Conservation (phyloP, 2,888 invertebrate genomes). For the Xanthia togata region DNA sequence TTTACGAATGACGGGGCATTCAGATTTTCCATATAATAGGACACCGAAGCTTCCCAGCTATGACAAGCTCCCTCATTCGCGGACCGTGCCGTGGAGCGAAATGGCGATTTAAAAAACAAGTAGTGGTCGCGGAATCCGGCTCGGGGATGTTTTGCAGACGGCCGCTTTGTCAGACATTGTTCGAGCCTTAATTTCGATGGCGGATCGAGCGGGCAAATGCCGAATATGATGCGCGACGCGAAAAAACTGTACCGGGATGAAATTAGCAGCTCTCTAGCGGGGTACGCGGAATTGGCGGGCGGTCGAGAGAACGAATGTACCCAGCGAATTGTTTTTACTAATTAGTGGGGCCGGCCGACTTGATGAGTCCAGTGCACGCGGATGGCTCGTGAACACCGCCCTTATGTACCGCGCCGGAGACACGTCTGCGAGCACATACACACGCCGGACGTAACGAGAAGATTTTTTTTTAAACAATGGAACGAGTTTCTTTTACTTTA, state of each 20-base stretch:
- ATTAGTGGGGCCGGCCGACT: slow-evolving; percentile 86
- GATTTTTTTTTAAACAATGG: slow-evolving; percentile 75
- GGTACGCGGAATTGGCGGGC: slow-evolving; percentile 90
- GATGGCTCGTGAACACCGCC: slow-evolving; percentile 63
- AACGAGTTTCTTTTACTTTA: slow-evolving; percentile 65
- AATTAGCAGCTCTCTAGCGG: slow-evolving; percentile 90
- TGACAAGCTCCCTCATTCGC: slow-evolving; percentile 89
- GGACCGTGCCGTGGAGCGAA: slow-evolving; percentile 86
- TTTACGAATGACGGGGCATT: slow-evolving; percentile 79
- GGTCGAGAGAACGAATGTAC: slow-evolving; percentile 88
- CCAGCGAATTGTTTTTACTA: slow-evolving; percentile 89
- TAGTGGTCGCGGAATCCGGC: slow-evolving; percentile 88
- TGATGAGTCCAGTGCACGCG: slow-evolving; percentile 79
- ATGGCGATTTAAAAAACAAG: slow-evolving; percentile 87
- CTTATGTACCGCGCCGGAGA: slow-evolving; percentile 64
- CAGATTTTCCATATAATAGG: slow-evolving; percentile 89
- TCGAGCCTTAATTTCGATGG: slow-evolving; percentile 90
- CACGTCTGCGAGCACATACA: slow-evolving; percentile 58
- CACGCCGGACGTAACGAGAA: slow-evolving; percentile 62
- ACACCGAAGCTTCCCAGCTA: slow-evolving; percentile 88
- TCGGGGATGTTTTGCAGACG: slow-evolving; percentile 89
- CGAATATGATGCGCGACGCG: slow-evolving; percentile 90
- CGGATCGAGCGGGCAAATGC: slow-evolving; percentile 89
- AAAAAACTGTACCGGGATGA: slow-evolving; percentile 89
- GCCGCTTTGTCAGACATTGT: slow-evolving; percentile 90